A percentile compares a stretch with the other conserved stretches of the same genome.
These are phyloP conservation scores for Drosophila dives DNA, from an alignment of 2,888 invertebrate genomes.

Conservation along the genomic window DNA sequence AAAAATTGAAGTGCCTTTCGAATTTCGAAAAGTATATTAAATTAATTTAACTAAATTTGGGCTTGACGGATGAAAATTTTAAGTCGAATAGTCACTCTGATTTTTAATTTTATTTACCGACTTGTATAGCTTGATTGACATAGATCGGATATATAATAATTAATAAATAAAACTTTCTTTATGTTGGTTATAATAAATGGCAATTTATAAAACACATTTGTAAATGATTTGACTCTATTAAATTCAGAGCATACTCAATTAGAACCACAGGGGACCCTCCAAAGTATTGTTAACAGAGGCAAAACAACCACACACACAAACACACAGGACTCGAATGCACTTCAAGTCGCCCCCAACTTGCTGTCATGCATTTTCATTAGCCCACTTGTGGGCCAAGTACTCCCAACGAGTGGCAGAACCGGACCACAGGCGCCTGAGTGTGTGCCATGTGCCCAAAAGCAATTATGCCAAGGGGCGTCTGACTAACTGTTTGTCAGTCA, in stretches of 20 bases:
- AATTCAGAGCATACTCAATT: neutral
- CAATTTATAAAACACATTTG: neutral
- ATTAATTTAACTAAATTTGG: neutral
- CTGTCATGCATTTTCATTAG: constrained; percentile 60
- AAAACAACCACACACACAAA: neutral
- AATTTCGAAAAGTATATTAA: too few species aligned
- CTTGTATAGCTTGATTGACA: neutral
- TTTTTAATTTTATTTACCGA: neutral
- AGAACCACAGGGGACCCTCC: neutral
- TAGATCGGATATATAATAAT: neutral
- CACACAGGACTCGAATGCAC: constrained; percentile 24
- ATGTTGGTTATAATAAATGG: neutral
- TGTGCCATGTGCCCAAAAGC: constrained; percentile 61
- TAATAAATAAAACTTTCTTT: neutral
- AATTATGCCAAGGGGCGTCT: constrained; percentile 50
- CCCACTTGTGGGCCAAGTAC: constrained; percentile 21
- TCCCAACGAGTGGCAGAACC: constrained; percentile 13
- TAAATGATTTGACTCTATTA: neutral
- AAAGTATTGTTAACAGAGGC: neutral
- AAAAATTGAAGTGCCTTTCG: too few species aligned
- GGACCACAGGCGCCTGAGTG: constrained; percentile 40
- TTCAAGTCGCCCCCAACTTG: constrained; percentile 6
- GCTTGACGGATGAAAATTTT: neutral
- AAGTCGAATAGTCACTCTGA: neutral
- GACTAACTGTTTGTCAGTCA: constrained; percentile 33